A percentile compares a stretch with the other conserved stretches of the same genome.
Conservation (phyloP, 1,140 invertebrate species). For the Diorhabda elongata region DNA sequence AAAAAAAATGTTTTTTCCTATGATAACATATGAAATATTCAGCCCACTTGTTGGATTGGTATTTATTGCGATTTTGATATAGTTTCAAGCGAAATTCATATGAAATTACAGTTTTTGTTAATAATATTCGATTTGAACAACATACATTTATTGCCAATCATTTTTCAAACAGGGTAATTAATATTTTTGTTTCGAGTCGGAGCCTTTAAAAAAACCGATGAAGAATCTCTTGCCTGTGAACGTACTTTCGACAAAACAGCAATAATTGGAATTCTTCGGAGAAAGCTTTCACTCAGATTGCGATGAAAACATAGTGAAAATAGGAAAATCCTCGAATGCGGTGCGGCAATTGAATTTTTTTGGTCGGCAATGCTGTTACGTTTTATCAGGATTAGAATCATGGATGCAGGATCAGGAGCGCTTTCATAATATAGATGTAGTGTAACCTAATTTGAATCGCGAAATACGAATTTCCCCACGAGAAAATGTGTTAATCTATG, state of each 20-base stretch:
- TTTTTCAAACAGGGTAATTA: no score
- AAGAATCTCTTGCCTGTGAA: background rate
- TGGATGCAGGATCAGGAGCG: background rate
- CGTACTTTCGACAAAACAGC: slow-evolving; percentile 6
- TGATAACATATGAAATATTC: no score
- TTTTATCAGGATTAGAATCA: slow-evolving; percentile 6
- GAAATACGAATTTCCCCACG: background rate
- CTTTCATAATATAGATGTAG: slow-evolving; percentile 4
- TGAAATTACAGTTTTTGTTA: no score
- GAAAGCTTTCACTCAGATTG: slow-evolving; percentile 9
- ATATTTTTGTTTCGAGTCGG: no score
- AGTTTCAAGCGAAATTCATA: no score
- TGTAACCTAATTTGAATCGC: slow-evolving; percentile 4
- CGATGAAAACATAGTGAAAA: slow-evolving; percentile 11
- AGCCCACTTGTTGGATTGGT: no score
- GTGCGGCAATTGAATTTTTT: slow-evolving; percentile 11
- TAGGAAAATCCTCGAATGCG: slow-evolving; percentile 4
- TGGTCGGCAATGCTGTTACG: slow-evolving; percentile 8
- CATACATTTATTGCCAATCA: no score
- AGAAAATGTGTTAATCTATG: no score
- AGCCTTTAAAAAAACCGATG: no score
- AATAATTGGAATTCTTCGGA: slow-evolving; percentile 12
- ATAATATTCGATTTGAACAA: no score
- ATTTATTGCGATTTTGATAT: no score
- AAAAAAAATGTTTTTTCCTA: no score